A percentile compares a stretch with the other conserved stretches of the same genome.
Conservation (phyloP, 2,888 invertebrate genomes). For the Lepidonotus clava region DNA sequence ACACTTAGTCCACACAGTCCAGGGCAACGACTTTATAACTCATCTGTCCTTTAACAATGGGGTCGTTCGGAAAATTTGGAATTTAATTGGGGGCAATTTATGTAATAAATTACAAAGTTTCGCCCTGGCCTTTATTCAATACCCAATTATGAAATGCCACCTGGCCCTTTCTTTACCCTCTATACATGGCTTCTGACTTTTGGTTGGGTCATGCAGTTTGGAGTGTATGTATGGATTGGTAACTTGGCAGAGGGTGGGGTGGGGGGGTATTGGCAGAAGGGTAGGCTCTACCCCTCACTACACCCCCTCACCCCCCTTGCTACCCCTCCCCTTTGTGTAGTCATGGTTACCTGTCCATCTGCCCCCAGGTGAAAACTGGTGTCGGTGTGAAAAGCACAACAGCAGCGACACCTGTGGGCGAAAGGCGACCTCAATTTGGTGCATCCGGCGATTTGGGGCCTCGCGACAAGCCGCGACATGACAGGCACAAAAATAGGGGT, state of each 20-base stretch:
- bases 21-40: too few relatives aligned
- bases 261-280: neutral
- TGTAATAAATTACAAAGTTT: neutral
- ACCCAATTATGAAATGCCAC: neutral
- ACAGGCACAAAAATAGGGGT: neutral
- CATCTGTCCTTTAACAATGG: too few relatives aligned
- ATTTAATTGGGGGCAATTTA: neutral
- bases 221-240: neutral
- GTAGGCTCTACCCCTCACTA: neutral
- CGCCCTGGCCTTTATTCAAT: neutral
- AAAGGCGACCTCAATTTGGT: constrained; percentile 18
- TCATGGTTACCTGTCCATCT: constrained; percentile 27
- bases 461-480: neutral
- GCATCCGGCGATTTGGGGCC: constrained; percentile 14
- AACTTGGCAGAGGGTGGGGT: neutral
- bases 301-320: neutral
- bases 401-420: constrained; percentile 40
- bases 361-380: constrained; percentile 19
- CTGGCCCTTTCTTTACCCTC: too few relatives aligned
- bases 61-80: neutral
- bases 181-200: too few relatives aligned
- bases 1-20: too few relatives aligned
- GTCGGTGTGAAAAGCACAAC: constrained; percentile 41
- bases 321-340: neutral
- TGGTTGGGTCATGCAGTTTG: neutral